phyloP scores from a whole-genome alignment of 2,888 invertebrate species.

The Neoaliturus tenellus region DNA sequence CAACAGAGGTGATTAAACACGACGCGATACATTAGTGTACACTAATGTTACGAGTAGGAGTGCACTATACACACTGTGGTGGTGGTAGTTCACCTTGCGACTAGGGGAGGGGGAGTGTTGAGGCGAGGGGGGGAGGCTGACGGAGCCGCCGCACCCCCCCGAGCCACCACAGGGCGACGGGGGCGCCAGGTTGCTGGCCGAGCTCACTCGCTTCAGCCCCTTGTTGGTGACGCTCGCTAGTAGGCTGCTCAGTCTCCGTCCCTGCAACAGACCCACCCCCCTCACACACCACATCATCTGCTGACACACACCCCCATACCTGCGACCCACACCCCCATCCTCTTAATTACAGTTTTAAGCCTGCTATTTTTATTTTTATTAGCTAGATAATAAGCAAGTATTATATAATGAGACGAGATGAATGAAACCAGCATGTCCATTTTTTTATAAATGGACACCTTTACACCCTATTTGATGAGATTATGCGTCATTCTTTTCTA shows the following conservation, averaged over 20 bases:
- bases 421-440: too few species aligned
- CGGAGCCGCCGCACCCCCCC: constrained; percentile 71
- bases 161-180: constrained; percentile 75
- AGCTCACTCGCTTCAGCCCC: constrained; percentile 82
- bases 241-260: constrained; percentile 71
- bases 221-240: constrained; percentile 70
- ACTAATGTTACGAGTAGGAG: neutral
- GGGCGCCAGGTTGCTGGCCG: constrained; percentile 81
- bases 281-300: neutral
- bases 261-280: constrained; percentile 53
- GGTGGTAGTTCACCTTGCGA: constrained; percentile 72
- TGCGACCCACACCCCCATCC: too few species aligned
- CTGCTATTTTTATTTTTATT: too few species aligned
- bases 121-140: constrained; percentile 84
- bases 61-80: neutral
- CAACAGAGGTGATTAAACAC: neutral
- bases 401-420: too few species aligned
- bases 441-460: too few species aligned
- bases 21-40: neutral
- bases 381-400: too few species aligned
- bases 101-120: constrained; percentile 79
- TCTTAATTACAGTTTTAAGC: too few species aligned
- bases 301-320: too few species aligned
- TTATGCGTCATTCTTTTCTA: too few species aligned
- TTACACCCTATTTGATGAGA: too few species aligned